phyloP scores from a whole-genome alignment of 2,888 invertebrate genomes.

The Drosophila recens region DNA sequence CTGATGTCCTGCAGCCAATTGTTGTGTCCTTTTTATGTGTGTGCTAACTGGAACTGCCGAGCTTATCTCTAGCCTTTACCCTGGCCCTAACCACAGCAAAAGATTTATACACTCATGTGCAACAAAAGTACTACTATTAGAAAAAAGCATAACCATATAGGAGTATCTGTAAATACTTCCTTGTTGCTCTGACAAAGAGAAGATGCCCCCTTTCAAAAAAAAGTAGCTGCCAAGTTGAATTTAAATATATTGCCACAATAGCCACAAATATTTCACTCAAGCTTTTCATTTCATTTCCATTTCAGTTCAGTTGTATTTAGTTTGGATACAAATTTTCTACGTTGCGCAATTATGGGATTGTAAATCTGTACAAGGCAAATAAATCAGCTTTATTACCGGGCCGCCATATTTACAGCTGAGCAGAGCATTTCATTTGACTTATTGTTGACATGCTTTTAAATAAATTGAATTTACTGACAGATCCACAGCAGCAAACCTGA shows the following conservation, averaged over 20 bases:
- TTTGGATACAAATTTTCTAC: conserved; percentile 38
- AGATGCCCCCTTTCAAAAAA: conserved; percentile 6
- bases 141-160: conserved; percentile 29
- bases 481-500: conserved; percentile 27
- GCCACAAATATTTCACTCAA: conserved; percentile 51
- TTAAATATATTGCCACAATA: conserved; percentile 67
- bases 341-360: conserved; percentile 55
- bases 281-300: conserved; percentile 44
- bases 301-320: conserved; percentile 37
- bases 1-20: conserved; percentile 67
- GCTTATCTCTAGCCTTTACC: conserved; percentile 57
- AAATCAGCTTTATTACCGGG: conserved; percentile 82
- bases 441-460: conserved; percentile 83
- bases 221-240: conserved; percentile 45
- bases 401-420: conserved; percentile 67
- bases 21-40: conserved; percentile 49
- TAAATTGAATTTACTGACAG: conserved; percentile 82
- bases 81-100: conserved; percentile 44
- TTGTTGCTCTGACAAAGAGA: conserved; percentile 4
- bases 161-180: conserved; percentile 23
- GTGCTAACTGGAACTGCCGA: conserved; percentile 35
- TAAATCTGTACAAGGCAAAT: conserved; percentile 77
- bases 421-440: conserved; percentile 72
- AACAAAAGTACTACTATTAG: conserved; percentile 47
- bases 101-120: conserved; percentile 62